Conservation (phyloP, 1,140 invertebrate genomes). For the Tetramorium simillimum region DNA sequence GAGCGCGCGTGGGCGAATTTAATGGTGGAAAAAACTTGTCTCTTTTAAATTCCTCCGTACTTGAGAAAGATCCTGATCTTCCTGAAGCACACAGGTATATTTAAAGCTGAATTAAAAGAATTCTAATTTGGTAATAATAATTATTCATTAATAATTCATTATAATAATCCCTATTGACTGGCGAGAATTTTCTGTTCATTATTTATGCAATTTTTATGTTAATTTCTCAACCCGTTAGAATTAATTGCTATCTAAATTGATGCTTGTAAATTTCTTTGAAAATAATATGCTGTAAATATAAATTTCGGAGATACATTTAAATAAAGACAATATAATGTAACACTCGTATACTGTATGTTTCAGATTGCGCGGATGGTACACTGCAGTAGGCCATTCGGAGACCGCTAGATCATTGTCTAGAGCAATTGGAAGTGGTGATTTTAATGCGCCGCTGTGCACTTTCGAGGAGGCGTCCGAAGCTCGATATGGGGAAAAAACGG, state of each 20-base stretch:
- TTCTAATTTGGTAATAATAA: neutral
- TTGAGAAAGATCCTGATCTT: slow-evolving; percentile 95
- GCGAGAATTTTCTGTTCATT: neutral
- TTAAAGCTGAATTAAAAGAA: neutral
- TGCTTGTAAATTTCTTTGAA: too few species aligned
- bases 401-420: slow-evolving; percentile 83
- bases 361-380: slow-evolving; percentile 95
- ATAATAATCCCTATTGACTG: neutral
- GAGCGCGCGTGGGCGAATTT: slow-evolving; percentile 90
- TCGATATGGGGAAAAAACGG: slow-evolving; percentile 89
- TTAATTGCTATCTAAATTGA: too few species aligned
- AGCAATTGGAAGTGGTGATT: slow-evolving; percentile 45
- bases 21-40: slow-evolving; percentile 90
- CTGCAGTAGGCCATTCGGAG: slow-evolving; percentile 89
- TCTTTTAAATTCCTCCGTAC: slow-evolving; percentile 86
- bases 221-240: neutral
- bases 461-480: slow-evolving; percentile 90
- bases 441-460: slow-evolving; percentile 86
- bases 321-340: neutral
- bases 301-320: neutral
- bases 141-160: neutral
- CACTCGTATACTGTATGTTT: neutral
- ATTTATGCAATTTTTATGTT: neutral
- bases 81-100: slow-evolving; percentile 91
- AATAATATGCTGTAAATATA: neutral